Percentiles rank a stretch among this genome's conserved stretches.
Conservation (phyloP, 2,797 vertebrate species). For the Podargus strigoides region DNA sequence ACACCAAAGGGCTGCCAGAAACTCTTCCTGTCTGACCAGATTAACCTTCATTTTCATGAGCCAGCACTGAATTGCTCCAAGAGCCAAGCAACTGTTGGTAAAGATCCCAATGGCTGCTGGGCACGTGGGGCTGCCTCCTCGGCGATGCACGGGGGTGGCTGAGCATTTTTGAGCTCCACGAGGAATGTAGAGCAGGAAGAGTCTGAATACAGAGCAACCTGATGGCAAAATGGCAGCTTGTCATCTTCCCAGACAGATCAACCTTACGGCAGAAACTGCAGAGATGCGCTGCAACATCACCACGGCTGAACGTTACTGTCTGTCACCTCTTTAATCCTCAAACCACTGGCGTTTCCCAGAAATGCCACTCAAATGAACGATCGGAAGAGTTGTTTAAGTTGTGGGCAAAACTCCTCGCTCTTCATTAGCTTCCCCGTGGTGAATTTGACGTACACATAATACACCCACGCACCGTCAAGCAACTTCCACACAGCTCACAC, state of each 20-base stretch:
- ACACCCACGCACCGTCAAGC: not conserved
- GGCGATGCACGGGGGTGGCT: accelerated
- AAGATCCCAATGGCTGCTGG: not conserved
- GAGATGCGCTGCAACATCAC: not conserved
- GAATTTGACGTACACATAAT: not conserved
- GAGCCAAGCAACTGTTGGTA: not conserved
- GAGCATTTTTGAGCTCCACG: not conserved
- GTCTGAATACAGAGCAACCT: not conserved
- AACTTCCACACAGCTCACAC: not conserved
- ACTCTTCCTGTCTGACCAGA: not conserved
- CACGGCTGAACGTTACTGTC: not conserved
- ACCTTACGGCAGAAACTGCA: not conserved
- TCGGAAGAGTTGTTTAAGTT: not conserved
- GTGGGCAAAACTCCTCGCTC: not conserved
- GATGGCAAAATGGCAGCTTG: not conserved
- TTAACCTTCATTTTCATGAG: not conserved
- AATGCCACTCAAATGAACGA: not conserved
- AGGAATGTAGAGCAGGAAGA: not conserved
- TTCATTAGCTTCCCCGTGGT: not conserved
- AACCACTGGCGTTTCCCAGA: not conserved
- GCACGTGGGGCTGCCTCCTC: not conserved
- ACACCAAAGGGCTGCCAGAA: not conserved
- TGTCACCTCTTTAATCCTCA: not conserved
- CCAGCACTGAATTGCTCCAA: not conserved
- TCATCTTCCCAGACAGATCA: not conserved